phyloP scores from a whole-genome alignment of 2,113 vertebrate genomes.

The Arvicanthis niloticus region DNA sequence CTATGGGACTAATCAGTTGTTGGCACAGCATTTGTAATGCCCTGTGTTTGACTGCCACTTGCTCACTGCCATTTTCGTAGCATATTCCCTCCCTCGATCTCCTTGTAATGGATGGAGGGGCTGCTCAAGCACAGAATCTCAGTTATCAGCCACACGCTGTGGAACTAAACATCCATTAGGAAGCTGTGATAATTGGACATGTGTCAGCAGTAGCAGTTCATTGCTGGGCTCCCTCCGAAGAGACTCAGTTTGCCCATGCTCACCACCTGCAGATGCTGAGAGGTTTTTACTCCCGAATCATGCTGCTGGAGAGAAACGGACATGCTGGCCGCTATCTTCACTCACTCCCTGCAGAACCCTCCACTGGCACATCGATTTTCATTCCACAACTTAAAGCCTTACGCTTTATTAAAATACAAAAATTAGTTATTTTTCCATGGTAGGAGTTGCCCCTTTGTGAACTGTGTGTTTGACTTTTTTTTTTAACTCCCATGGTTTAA shows the following conservation, averaged over 20 bases:
- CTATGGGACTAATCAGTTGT: background rate
- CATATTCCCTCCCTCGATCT: background rate
- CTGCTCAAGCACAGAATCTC: background rate
- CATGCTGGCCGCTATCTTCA: background rate
- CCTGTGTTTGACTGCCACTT: background rate
- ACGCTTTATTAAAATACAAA: slow-evolving; percentile 11
- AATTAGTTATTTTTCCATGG: background rate
- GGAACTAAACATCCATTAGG: slow-evolving; percentile 20
- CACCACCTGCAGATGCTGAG: background rate
- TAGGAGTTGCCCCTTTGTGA: background rate
- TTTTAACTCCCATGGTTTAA: background rate
- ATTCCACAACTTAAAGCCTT: background rate
- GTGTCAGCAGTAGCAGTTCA: background rate
- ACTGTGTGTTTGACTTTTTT: background rate
- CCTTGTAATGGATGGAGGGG: background rate
- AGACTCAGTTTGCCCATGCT: background rate
- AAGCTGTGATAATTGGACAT: slow-evolving; percentile 39
- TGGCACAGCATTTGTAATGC: background rate
- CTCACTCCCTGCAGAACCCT: background rate
- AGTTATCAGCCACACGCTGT: background rate
- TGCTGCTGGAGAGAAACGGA: background rate
- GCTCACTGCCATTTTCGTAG: background rate
- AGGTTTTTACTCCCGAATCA: background rate
- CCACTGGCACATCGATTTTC: background rate
- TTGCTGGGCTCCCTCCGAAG: background rate